Base-by-base conservation (phyloP, 2,888 invertebrate genomes). In the Saturnia japonica region DNA sequence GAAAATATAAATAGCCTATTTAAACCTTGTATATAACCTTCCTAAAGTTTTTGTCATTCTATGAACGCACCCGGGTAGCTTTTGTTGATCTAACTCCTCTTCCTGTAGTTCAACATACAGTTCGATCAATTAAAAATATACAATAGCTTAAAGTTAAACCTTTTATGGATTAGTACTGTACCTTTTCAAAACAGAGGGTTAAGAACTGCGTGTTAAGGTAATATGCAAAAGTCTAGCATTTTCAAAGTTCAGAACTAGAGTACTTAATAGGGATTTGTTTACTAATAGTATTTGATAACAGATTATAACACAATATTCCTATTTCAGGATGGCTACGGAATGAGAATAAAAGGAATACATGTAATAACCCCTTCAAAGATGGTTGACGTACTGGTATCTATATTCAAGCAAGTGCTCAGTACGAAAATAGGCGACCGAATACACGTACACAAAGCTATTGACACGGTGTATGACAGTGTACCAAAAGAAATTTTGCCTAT, bases 261-360 rank as follows among this genome's bases (percentile, higher is more conserved):
- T 47, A 19, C 19, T 19, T 19, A 47, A 47, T 47, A 47, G 6
- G 19, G 16, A n/a, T 47, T 19, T 7, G 19, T 45, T 45, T 51
- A 19, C 6, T n/a, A n/a, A n/a, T 7, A 7, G 12, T 9, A n/a
- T 54, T 22, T 54, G 0, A 11, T 54, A 54, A 54, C 9, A 54
- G 2, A 34, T 34, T 34, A 54, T 54, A 54, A 51, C 6, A n/a
- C 9, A 4, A 54, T n/a, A 54, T 54, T 22, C 22, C 25, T 28
- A 60, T 82, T 80, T 42, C 76, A 86, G 90, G 85, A 88, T 71
- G 87, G 87, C 0, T 88, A 83, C 57, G 85, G 85, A 0, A 72
- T 86, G 12, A 86, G 90, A 75, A 72, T 94, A 57, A 90, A 88
- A 71, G 83, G 81, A 0, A 83, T 94, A 2, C 88, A 93, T 71